Percentiles rank a stretch among this genome's conserved stretches.
These are phyloP conservation scores for Arnoldichthys spilopterus DNA, from an alignment of 2,797 vertebrate species.

Conservation along the genomic window DNA sequence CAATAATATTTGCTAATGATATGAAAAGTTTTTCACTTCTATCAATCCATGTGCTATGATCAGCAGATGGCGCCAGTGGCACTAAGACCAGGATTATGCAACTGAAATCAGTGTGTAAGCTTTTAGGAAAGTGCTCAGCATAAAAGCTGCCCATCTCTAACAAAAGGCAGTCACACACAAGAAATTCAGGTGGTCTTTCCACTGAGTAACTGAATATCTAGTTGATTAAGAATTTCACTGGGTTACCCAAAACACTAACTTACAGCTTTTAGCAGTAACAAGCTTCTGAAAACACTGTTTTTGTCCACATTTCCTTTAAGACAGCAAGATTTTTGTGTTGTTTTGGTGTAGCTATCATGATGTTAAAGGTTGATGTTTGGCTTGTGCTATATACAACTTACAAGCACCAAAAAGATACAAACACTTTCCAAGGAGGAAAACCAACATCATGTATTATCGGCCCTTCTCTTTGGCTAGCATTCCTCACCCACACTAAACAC, in stretches of 20 bases:
- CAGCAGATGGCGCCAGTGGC: constrained; percentile 5
- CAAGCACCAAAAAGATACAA: not conserved
- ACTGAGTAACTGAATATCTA: not conserved
- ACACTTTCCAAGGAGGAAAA: not conserved
- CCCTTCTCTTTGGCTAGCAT: not conserved
- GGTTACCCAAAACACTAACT: not conserved
- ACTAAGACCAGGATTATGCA: not conserved
- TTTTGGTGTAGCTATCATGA: not conserved
- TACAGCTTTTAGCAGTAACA: not conserved
- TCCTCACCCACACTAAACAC: not conserved
- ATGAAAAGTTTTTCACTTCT: too few relatives aligned
- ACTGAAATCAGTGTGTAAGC: not conserved
- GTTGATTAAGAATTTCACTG: not conserved
- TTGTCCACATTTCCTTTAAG: not conserved
- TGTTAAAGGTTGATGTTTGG: not conserved
- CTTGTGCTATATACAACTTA: not conserved
- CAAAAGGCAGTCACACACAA: not conserved
- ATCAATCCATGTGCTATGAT: not conserved
- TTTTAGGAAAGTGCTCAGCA: not conserved
- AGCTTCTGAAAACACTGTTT: not conserved
- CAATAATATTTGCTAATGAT: too few relatives aligned
- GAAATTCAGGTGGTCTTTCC: not conserved
- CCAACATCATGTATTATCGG: not conserved
- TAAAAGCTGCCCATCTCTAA: not conserved
- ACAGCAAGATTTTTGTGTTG: not conserved